phyloP scores from a whole-genome alignment of 2,888 invertebrate genomes.

The Deilephila elpenor region DNA sequence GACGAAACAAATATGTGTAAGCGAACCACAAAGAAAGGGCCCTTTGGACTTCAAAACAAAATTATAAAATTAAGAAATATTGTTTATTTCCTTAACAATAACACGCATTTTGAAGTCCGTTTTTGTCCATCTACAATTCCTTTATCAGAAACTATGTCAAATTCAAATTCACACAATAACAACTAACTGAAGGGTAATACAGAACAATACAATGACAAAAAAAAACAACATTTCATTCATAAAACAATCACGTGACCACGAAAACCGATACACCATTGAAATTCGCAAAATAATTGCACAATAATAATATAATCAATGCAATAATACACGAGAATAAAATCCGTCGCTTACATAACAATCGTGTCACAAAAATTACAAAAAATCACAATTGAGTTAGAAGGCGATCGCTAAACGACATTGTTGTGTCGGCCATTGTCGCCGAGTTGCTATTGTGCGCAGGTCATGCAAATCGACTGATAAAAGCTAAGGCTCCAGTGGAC shows the following conservation, averaged over 20 bases:
- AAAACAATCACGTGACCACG: constrained; percentile 2
- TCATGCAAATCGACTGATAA: constrained; percentile 61
- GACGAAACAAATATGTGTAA: too few relatives aligned
- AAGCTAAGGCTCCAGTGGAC: constrained; percentile 61
- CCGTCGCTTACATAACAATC: constrained; percentile 30
- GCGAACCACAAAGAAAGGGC: too few relatives aligned
- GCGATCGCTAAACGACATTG: constrained; percentile 62
- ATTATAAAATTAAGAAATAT: too few relatives aligned
- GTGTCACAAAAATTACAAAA: constrained; percentile 33
- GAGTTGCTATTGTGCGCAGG: constrained; percentile 57
- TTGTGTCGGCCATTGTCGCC: constrained; percentile 60
- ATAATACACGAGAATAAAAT: constrained; percentile 28
- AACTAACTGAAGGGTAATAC: neutral
- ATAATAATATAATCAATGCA: constrained; percentile 20
- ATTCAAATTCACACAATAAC: constrained; percentile 3
- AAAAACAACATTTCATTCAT: neutral
- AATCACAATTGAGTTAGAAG: constrained; percentile 51
- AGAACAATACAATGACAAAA: neutral
- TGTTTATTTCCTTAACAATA: too few relatives aligned
- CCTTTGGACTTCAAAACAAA: too few relatives aligned
- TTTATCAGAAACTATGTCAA: neutral
- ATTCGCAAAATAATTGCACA: constrained; percentile 9
- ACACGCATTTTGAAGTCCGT: too few relatives aligned
- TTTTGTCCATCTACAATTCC: too few relatives aligned
- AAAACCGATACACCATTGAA: constrained; percentile 25